Percentiles rank a stretch among this genome's conserved stretches.
These are phyloP conservation scores for Drosophila willistoni DNA, from an alignment of 1,140 invertebrate genomes.

Conservation along the genomic window DNA sequence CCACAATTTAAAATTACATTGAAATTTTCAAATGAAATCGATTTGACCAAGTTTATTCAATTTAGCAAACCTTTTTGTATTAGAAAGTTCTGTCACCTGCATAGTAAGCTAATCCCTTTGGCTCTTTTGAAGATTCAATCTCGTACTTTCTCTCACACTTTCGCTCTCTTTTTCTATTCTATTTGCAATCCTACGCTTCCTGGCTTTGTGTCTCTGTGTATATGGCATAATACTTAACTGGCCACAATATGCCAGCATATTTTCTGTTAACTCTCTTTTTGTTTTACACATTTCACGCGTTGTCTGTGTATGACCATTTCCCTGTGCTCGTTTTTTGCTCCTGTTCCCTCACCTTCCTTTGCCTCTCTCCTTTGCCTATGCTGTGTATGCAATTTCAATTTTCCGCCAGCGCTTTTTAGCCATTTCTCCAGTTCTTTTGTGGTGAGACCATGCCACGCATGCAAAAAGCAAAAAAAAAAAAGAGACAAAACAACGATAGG, in stretches of 20 bases:
- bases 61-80: constrained; percentile 32
- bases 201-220: constrained; percentile 23
- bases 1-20: neutral
- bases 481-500: constrained; percentile 9
- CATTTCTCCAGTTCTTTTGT: constrained; percentile 34
- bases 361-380: constrained; percentile 21
- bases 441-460: constrained; percentile 15
- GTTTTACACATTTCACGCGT: constrained; percentile 19
- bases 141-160: constrained; percentile 4
- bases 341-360: neutral
- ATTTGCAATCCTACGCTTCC: constrained; percentile 29
- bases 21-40: neutral
- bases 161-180: constrained; percentile 17
- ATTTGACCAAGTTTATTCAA: neutral
- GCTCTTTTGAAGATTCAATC: constrained; percentile 4
- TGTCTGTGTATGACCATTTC: constrained; percentile 2
- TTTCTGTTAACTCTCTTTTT: constrained; percentile 23
- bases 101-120: constrained; percentile 30
- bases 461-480: constrained; percentile 31
- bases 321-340: neutral
- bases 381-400: constrained; percentile 67
- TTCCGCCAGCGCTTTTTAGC: constrained; percentile 74
- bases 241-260: constrained; percentile 72
- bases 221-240: constrained; percentile 50
- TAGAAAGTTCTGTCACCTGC: constrained; percentile 41